Base-by-base conservation (phyloP, 2,888 invertebrate genomes). In the Apomyelois bistriatella region DNA sequence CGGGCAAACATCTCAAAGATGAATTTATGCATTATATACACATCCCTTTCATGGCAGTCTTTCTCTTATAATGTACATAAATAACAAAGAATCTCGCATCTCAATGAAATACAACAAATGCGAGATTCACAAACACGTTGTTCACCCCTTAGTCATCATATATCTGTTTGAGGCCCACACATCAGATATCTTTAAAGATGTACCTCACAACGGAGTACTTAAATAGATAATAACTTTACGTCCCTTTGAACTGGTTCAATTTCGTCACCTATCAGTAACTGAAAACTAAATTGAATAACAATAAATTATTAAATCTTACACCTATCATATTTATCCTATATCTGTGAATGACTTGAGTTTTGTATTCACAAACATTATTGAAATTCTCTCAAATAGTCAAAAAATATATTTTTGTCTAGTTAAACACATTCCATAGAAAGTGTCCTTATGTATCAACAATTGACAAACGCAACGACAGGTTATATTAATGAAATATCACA, bases 301-400 rank as follows among this genome's bases (percentile, higher is more conserved):
- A 89, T 88, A 89, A 90, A 90, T 87, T 88, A 88, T 88, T 86
- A 85, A 86, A 87, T 83, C 90, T 90, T 90, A 90, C 73, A 90
- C 68, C 90, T 90, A 90, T 85, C 81, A 82, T 86, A 86, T 79
- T n/a, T 74, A 81, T 81, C 75, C 75, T 82, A 82, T 75, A 84
- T 84, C 81, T 82, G 88, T 82, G 85, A 87, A 86, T 77, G 82
- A 82, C 79, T 82, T 80, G 83, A 84, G 79, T 82, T 83, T 79
- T 80, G 79, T 79, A 76, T 83, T 82, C 84, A 86, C 87, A 86
- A 84, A 82, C 76, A 77, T 81, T 76, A 76, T 66, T 82, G 86
- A 79, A 85, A 86, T 85, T 84, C 85, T 81, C 81, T 87, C 88
- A 88, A 85, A 85, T 86, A 84, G 88, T 91, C 90, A 90, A 91